These are phyloP conservation scores for Caradrina kadenii DNA, from an alignment of 2,888 invertebrate genomes.

Conservation along the genomic window DNA sequence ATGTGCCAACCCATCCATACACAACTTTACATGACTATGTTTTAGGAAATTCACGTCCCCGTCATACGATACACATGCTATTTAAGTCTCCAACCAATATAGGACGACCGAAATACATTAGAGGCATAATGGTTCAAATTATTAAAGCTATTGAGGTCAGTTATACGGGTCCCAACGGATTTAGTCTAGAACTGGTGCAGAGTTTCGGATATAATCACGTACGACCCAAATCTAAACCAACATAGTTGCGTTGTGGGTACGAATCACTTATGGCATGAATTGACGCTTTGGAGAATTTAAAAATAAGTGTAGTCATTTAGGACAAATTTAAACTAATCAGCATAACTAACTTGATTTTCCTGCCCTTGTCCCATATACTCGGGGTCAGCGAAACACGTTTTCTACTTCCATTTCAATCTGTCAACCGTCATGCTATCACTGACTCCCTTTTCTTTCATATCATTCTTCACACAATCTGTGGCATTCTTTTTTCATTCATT, in stretches of 20 bases:
- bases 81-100: slow-evolving; percentile 67
- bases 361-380: too few relatives aligned
- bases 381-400: too few relatives aligned
- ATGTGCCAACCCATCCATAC: slow-evolving; percentile 72
- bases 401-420: too few relatives aligned
- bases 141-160: slow-evolving; percentile 72
- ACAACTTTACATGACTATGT: slow-evolving; percentile 53
- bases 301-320: slow-evolving; percentile 20
- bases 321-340: slow-evolving; percentile 19
- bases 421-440: too few relatives aligned
- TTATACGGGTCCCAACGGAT: slow-evolving; percentile 71
- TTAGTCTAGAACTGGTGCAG: slow-evolving; percentile 71
- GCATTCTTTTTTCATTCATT: too few relatives aligned
- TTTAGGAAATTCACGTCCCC: slow-evolving; percentile 64
- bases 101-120: slow-evolving; percentile 56
- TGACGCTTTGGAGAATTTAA: slow-evolving; percentile 48
- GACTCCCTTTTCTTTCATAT: too few relatives aligned
- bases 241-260: slow-evolving; percentile 70
- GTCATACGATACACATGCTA: slow-evolving; percentile 59
- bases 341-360: background rate
- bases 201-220: slow-evolving; percentile 79
- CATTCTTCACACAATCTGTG: too few relatives aligned
- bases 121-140: slow-evolving; percentile 61
- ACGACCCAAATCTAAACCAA: slow-evolving; percentile 77
- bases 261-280: slow-evolving; percentile 65